Percentiles rank a stretch among this genome's conserved stretches.
phyloP scores from a whole-genome alignment of 2,797 vertebrate species.

The Petrocephalus schoutedeni region DNA sequence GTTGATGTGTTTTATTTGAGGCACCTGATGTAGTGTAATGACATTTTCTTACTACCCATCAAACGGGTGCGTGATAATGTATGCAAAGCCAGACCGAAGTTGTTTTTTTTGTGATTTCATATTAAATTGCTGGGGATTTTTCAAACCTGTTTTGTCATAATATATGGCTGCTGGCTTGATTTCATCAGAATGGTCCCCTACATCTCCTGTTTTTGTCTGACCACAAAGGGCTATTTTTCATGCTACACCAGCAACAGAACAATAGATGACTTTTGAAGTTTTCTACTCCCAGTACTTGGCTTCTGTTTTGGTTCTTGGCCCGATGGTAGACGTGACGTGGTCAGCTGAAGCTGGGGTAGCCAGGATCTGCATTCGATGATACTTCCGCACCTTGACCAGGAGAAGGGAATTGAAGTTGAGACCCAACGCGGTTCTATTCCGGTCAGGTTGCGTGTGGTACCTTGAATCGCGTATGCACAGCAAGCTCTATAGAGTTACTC shows the following conservation, averaged over 20 bases:
- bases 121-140: conserved; percentile 9
- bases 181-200: background rate
- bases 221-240: conserved; percentile 12
- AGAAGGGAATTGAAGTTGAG: background rate
- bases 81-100: background rate
- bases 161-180: background rate
- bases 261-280: background rate
- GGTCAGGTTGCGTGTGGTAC: background rate
- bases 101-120: background rate
- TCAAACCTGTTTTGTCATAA: background rate
- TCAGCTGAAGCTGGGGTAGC: background rate
- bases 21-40: background rate
- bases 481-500: background rate
- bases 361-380: background rate
- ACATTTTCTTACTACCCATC: background rate
- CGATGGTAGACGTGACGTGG: background rate
- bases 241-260: background rate
- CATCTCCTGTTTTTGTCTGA: background rate
- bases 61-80: background rate
- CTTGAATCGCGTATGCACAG: background rate
- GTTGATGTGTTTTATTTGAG: background rate
- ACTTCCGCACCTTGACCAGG: background rate
- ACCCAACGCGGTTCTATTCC: background rate
- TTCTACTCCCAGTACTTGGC: background rate
- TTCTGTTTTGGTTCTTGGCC: background rate